Evolutionary conservation across 2,888 invertebrate species (phyloP).

Genomic region (Reticulitermes lucifugus): DNA sequence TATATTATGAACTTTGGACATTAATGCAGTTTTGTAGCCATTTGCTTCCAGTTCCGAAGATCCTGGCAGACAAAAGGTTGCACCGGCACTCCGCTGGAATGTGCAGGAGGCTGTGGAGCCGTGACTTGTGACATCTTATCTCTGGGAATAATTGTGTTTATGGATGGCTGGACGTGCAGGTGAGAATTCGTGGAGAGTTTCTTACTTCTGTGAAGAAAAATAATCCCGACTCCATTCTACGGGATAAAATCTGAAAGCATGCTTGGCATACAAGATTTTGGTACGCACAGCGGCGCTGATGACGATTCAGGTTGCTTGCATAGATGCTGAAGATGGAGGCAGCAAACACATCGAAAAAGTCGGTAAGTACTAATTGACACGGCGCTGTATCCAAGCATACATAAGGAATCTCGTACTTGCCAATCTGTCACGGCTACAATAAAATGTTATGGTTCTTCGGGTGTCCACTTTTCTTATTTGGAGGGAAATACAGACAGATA

Average conservation of each 20-base stretch:
- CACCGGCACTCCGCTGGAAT: conserved; percentile 5
- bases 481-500: neutral
- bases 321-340: too few species aligned
- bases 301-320: too few species aligned
- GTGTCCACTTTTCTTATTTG: neutral
- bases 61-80: neutral
- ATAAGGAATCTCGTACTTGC: neutral
- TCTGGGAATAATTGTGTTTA: neutral
- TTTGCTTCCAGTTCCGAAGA: neutral
- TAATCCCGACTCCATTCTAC: neutral
- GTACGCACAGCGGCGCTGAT: too few species aligned
- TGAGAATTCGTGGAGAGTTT: conserved; percentile 8
- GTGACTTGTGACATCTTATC: conserved; percentile 1
- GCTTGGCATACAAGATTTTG: too few species aligned
- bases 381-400: too few species aligned
- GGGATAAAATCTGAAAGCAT: neutral
- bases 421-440: neutral
- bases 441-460: neutral
- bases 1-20: neutral
- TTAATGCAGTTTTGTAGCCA: neutral
- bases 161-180: neutral
- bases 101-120: conserved; percentile 26
- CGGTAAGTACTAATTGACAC: too few species aligned
- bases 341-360: too few species aligned
- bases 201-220: neutral